Evolutionary conservation across 2,888 invertebrate species (phyloP).

Genomic region (Eustalomyia histrio): DNA sequence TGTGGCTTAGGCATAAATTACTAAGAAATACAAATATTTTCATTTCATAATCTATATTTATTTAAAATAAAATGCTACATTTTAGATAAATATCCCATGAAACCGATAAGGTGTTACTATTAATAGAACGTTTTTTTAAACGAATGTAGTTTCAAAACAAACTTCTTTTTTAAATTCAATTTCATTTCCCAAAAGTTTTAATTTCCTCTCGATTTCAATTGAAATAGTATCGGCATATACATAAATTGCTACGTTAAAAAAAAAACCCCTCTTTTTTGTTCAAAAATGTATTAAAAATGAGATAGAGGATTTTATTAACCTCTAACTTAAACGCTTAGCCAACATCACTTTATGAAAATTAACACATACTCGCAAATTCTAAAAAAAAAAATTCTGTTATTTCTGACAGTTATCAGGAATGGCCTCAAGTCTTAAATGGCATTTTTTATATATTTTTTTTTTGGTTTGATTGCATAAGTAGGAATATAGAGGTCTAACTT

Average conservation of each 20-base stretch:
- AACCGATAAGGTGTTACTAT: too few relatives aligned
- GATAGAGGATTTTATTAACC: constrained; percentile 54
- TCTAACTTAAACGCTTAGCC: constrained; percentile 42
- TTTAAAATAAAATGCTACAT: too few relatives aligned
- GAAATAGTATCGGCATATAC: constrained; percentile 52
- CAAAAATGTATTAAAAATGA: constrained; percentile 26
- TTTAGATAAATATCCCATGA: too few relatives aligned
- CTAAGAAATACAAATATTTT: too few relatives aligned
- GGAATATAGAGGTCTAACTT: not conserved
- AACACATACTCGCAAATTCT: constrained; percentile 34
- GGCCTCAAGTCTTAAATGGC: constrained; percentile 62
- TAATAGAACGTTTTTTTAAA: too few relatives aligned
- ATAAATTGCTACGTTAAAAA: constrained; percentile 56
- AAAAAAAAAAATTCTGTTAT: constrained; percentile 57
- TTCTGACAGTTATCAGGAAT: constrained; percentile 72
- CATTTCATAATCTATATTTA: too few relatives aligned
- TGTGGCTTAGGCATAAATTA: too few relatives aligned
- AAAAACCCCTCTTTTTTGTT: constrained; percentile 18
- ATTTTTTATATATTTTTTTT: constrained; percentile 44
- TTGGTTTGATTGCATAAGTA: constrained; percentile 6
- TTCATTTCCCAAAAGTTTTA: constrained; percentile 49
- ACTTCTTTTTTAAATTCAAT: not conserved
- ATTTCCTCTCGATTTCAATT: constrained; percentile 63
- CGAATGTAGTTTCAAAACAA: not conserved
- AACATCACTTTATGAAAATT: constrained; percentile 30